Evolutionary conservation across 2,113 vertebrate species (phyloP).

Genomic region (Climacteris rufus): DNA sequence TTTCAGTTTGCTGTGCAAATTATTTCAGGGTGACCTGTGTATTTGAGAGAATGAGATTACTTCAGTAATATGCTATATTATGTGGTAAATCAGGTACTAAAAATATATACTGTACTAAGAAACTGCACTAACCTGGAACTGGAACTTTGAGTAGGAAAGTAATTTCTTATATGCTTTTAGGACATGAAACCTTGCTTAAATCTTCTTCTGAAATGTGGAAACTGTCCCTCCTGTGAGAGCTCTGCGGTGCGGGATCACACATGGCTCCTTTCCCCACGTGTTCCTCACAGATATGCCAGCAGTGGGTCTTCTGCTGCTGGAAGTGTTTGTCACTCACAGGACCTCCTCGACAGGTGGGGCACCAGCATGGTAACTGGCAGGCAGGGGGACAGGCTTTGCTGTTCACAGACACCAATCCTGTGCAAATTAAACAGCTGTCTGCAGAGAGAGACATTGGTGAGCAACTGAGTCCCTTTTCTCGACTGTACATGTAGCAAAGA

Average conservation of each 20-base stretch:
- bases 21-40: neutral
- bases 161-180: neutral
- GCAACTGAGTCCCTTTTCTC: neutral
- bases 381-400: neutral
- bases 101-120: neutral
- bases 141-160: neutral
- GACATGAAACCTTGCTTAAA: neutral
- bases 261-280: rapidly evolving
- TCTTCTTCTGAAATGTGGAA: neutral
- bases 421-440: neutral
- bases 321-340: neutral
- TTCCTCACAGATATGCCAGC: neutral
- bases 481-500: rapidly evolving
- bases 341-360: neutral
- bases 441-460: rapidly evolving
- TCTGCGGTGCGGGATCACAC: rapidly evolving
- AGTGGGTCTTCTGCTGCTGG: neutral
- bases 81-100: neutral
- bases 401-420: neutral
- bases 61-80: neutral
- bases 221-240: neutral
- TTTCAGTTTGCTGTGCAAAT: neutral
- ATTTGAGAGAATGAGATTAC: neutral
- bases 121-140: neutral
- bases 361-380: neutral